Conservation (phyloP, 2,113 vertebrate species). For the Seriola aureovittata region DNA sequence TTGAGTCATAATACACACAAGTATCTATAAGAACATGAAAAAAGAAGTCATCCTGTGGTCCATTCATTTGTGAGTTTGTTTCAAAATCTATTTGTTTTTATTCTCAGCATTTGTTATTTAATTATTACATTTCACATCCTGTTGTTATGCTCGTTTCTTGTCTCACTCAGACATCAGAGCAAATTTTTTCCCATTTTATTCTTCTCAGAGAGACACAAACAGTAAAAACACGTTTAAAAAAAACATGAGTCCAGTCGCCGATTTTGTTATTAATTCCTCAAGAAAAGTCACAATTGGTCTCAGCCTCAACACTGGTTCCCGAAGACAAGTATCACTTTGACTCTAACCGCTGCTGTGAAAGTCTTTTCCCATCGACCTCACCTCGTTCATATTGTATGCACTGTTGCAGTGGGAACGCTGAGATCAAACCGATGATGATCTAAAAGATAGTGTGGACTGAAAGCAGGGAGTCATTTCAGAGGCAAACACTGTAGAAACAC, state of each 20-base stretch:
- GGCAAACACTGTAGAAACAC: slow-evolving; percentile 20
- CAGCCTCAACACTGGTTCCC: background rate
- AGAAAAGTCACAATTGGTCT: background rate
- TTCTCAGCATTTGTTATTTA: background rate
- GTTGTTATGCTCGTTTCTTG: background rate
- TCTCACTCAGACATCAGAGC: background rate
- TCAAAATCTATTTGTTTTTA: background rate
- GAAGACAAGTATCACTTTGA: slow-evolving; percentile 16
- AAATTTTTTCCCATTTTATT: background rate
- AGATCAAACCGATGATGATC: slow-evolving; percentile 32
- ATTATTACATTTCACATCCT: background rate
- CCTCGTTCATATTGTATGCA: slow-evolving; percentile 19
- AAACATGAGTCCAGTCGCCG: background rate
- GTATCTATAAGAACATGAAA: background rate
- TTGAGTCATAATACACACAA: background rate
- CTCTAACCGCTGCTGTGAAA: slow-evolving; percentile 41
- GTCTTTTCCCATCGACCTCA: slow-evolving; percentile 32
- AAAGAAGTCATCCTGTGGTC: background rate
- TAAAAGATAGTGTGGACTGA: slow-evolving; percentile 19
- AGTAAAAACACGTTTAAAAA: background rate
- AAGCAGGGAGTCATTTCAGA: background rate
- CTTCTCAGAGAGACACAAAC: background rate
- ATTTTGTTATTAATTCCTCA: background rate
- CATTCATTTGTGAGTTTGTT: too few species aligned
- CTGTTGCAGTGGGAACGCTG: slow-evolving; percentile 14